These are phyloP conservation scores for Gandaritis pyraliata DNA, from an alignment of 2,888 invertebrate species.

Conservation along the genomic window DNA sequence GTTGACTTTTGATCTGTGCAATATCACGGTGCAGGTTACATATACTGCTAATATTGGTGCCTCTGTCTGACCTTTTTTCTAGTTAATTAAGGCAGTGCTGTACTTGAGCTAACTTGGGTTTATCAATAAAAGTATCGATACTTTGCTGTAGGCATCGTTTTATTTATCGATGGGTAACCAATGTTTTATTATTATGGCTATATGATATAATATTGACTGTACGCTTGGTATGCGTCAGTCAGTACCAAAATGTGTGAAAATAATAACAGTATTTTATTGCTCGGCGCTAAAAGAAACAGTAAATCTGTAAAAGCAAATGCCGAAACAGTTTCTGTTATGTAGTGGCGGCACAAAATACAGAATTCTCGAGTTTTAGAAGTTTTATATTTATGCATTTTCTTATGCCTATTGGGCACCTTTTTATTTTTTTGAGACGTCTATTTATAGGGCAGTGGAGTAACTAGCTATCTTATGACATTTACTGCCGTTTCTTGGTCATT, in stretches of 20 bases:
- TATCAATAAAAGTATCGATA: conserved; percentile 1
- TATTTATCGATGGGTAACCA: conserved; percentile 14
- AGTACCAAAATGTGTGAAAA: conserved; percentile 2
- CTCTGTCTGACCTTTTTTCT: neutral
- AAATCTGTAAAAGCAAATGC: conserved; percentile 1
- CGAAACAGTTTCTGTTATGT: neutral
- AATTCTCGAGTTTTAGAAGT: too few relatives aligned
- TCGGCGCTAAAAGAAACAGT: neutral
- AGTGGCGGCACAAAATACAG: neutral
- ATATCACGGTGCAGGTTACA: neutral
- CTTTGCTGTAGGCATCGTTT: conserved; percentile 1
- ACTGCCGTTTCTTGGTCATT: too few relatives aligned
- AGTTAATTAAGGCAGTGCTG: neutral
- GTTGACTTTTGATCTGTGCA: conserved; percentile 8
- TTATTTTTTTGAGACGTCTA: too few relatives aligned
- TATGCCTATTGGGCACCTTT: too few relatives aligned
- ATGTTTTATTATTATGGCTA: conserved; percentile 28
- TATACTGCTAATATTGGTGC: neutral
- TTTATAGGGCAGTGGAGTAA: too few relatives aligned
- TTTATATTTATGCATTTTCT: too few relatives aligned
- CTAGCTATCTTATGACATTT: too few relatives aligned
- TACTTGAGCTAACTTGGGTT: neutral
- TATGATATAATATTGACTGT: conserved; percentile 12
- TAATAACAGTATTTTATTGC: conserved; percentile 6
- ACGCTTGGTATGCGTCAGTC: neutral